Evolutionary conservation across 2,113 vertebrate genomes (phyloP), one percentile per base, ranked within the genome.

Genomic region (Sylvia atricapilla): DNA sequence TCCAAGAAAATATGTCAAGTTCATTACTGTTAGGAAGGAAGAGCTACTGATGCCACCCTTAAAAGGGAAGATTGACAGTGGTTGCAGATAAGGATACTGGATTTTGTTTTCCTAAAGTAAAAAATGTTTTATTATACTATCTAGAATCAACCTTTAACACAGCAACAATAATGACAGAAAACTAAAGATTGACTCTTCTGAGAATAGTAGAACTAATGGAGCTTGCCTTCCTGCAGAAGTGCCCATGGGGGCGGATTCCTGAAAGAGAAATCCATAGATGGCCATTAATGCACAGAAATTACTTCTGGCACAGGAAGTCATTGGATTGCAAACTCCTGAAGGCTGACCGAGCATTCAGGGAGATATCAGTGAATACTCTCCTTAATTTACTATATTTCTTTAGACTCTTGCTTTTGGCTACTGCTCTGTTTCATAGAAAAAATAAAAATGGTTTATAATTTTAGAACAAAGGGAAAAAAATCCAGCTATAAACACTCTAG

Each of bases 221-320:
- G 78, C 67, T 93, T 83, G 52, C n/a, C 56, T 79, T 94, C 74
- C 87, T 87, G 77, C 50, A 77, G 67, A 44, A 53, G 31, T 20
- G 18, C n/a, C 44, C 31, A 30, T 2, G 64, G 37, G 91, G 25
- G 17, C 0, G 0, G n/a, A 90, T 41, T 85, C 37, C 64, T 16
- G 25, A 74, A 59, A 75, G n/a, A 85, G 39, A 90, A 95, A 96
- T 73, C 70, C 72, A 90, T 33, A 60, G 49, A 17, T 25, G 66
- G 78, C 62, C 55, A 52, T 56, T 79, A 89, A 82, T 39, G 64
- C 24, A 52, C 24, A 84, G 76, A 93, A 89, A 93, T 84, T 43
- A 70, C 66, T 79, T 72, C 69, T 94, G 66, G 23, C 47, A 78
- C 39, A 87, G 64, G 58, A 89, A 95, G 35, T 41, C 10, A 64